These are phyloP conservation scores for Ctenomys sociabilis DNA, from an alignment of 2,113 vertebrate species.

Conservation along the genomic window DNA sequence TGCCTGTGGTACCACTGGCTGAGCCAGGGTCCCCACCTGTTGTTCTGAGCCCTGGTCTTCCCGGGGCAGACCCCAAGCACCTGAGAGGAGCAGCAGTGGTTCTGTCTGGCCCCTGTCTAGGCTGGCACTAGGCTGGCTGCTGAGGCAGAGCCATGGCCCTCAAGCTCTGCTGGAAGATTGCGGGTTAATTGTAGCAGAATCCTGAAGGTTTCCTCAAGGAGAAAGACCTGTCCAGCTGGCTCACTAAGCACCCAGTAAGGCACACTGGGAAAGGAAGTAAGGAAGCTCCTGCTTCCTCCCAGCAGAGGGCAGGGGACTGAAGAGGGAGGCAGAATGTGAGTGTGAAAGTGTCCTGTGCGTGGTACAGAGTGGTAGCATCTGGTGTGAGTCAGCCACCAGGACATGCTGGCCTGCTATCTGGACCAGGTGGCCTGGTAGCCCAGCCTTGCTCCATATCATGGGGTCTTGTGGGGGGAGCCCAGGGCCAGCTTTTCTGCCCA, in stretches of 20 bases:
- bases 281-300: neutral
- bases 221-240: conserved; percentile 32
- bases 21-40: neutral
- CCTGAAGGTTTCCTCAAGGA: neutral
- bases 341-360: neutral
- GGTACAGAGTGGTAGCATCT: neutral
- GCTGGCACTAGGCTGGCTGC: neutral
- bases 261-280: too few relatives aligned
- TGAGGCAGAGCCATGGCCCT: neutral
- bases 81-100: neutral
- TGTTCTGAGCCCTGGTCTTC: neutral
- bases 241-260: neutral
- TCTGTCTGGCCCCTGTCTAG: neutral
- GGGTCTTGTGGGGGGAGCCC: neutral
- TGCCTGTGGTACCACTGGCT: neutral
- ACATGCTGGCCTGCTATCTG: neutral
- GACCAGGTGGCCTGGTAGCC: neutral
- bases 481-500: neutral
- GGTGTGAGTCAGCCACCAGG: neutral
- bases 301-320: neutral
- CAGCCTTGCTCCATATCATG: neutral
- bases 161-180: neutral
- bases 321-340: neutral
- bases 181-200: neutral
- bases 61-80: neutral